Evolutionary conservation across 2,797 vertebrate species (phyloP).

Genomic region (Cetoscarus ocellatus): DNA sequence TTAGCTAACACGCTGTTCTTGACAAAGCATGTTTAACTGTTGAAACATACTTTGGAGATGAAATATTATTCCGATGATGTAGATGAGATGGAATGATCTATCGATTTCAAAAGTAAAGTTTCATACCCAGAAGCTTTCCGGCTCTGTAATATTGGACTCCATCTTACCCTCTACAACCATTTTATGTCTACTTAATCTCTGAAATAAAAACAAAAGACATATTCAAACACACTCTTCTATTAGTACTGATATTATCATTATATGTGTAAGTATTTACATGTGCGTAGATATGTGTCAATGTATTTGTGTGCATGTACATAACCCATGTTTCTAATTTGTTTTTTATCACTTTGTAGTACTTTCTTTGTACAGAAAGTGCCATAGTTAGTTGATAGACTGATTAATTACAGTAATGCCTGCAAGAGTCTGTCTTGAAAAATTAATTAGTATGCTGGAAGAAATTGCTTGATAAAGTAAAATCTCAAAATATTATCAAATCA

Average conservation of each 20-base stretch:
- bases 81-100: constrained; percentile 58
- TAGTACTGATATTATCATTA: neutral
- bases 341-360: no score
- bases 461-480: no score
- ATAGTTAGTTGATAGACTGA: no score
- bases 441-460: no score
- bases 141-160: constrained; percentile 69
- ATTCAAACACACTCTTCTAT: constrained; percentile 11
- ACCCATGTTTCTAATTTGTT: no score
- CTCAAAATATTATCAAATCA: no score
- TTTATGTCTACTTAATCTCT: constrained; percentile 59
- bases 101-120: constrained; percentile 13
- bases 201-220: constrained; percentile 62
- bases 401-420: no score
- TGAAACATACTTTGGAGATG: constrained; percentile 39
- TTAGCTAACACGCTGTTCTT: neutral
- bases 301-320: no score
- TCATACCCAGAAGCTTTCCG: constrained; percentile 68
- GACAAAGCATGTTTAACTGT: constrained; percentile 41
- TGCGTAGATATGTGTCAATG: no score
- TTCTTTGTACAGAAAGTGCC: no score
- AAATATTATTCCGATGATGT: constrained; percentile 28
- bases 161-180: constrained; percentile 60
- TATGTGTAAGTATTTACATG: neutral
- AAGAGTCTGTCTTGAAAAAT: no score